These are phyloP conservation scores for Drosophila differens DNA, from an alignment of 2,888 invertebrate genomes.

Conservation along the genomic window DNA sequence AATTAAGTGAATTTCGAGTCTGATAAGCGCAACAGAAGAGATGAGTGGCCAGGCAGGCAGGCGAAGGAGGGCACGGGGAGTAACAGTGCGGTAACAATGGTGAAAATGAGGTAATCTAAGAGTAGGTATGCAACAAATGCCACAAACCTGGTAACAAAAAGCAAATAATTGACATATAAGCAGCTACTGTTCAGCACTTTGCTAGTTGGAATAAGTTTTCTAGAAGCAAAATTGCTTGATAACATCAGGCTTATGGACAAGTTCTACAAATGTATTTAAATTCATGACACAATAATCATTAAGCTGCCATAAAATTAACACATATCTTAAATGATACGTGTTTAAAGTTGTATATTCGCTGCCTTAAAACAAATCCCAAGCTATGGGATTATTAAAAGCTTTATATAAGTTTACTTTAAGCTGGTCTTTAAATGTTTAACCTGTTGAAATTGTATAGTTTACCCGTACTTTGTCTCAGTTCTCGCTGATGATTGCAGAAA, in stretches of 20 bases:
- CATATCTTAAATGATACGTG: neutral
- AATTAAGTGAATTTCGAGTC: slow-evolving; percentile 73
- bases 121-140: slow-evolving; percentile 1
- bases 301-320: neutral
- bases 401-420: neutral
- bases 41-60: slow-evolving; percentile 1
- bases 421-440: neutral
- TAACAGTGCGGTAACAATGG: neutral
- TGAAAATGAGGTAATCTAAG: neutral
- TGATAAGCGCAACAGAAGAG: slow-evolving; percentile 62
- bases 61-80: slow-evolving; percentile 1
- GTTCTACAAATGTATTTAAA: neutral
- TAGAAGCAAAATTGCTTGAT: neutral
- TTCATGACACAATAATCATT: neutral
- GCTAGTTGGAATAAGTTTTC: too few species aligned
- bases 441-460: neutral
- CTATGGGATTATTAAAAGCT: neutral
- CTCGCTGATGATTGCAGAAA: neutral
- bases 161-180: neutral
- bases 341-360: neutral
- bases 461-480: neutral
- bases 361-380: neutral
- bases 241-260: neutral
- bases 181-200: neutral
- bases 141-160: neutral